Base-by-base conservation (phyloP, 2,888 invertebrate genomes). In the Saturnia pavonia region DNA sequence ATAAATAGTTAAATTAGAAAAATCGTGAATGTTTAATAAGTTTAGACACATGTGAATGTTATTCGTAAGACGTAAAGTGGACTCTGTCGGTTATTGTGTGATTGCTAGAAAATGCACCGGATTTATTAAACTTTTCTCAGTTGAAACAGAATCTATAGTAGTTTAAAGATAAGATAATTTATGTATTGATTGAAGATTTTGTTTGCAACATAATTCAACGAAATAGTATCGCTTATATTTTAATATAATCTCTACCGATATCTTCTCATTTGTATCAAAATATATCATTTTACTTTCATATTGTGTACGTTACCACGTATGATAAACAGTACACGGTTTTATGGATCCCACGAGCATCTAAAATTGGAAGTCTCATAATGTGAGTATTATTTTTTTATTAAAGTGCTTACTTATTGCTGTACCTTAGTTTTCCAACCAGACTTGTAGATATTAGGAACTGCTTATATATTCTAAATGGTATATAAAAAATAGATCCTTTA, bases 101-200 rank as follows among this genome's bases (percentile, higher is more conserved):
- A 80, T 77, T 76, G 77, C 78, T 80, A 82, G 78, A 80, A 84
- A 81, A 79, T 74, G 71, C 70, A 73, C 42, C 71, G 71, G 63
- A 72, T 70, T 72, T 69, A 19, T 65, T 54, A 68, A 72, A 72
- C 71, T 71, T 76, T 68, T 69, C 73, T 70, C 67, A 73, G 73
- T 73, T 75, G 72, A 74, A 75, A 27, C 27, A 14, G 27, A 54
- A 54, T 75, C 75, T 67, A 60, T 74, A 76, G 74, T 78, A 75
- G 57, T 74, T 72, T 68, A 67, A 69, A 73, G 80, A 78, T 81
- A 81, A 78, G 79, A 81, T 79, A 77, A 80, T 60, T 25, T 25
- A 27, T 60, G 54, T 82, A 82, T 82, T 80, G 81, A 82, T 82
- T 80, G 74, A 74, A 72, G 74, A 75, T 74, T 77, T 74, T 75